Conservation (phyloP, 2,888 invertebrate genomes). For the Zeuzera pyrina region DNA sequence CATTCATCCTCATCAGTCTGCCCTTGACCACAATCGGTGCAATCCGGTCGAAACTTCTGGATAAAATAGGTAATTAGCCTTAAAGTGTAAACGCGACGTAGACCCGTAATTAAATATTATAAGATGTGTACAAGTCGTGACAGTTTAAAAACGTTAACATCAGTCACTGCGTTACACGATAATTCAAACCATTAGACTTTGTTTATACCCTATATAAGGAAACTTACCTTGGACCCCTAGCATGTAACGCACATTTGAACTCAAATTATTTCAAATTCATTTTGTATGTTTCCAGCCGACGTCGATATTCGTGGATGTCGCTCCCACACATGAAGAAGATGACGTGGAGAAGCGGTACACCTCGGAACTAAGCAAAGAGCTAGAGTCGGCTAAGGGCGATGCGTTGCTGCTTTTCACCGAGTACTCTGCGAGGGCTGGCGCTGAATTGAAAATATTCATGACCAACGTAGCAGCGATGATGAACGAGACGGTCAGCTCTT, state of each 20-base stretch:
- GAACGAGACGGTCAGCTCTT: slow-evolving; percentile 24
- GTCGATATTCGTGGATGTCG: slow-evolving; percentile 25
- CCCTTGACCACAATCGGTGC: too few species aligned
- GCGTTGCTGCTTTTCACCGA: slow-evolving; percentile 51
- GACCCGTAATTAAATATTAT: too few species aligned
- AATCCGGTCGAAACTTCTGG: too few species aligned
- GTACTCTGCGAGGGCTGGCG: slow-evolving; percentile 36
- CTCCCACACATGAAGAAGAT: slow-evolving; percentile 20
- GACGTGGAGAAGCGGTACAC: slow-evolving; percentile 36
- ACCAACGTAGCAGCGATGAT: slow-evolving; percentile 33
- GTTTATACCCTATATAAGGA: too few species aligned
- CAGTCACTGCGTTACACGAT: too few species aligned
- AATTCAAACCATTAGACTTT: too few species aligned
- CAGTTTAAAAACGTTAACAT: too few species aligned
- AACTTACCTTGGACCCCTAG: too few species aligned
- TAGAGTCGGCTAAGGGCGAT: slow-evolving; percentile 34
- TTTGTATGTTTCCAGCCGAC: slow-evolving; percentile 10
- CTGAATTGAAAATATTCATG: slow-evolving; percentile 39
- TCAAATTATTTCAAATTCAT: neutral
- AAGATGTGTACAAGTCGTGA: too few species aligned
- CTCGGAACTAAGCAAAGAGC: slow-evolving; percentile 31
- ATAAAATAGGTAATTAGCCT: too few species aligned
- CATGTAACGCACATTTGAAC: neutral
- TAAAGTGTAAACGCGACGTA: too few species aligned
- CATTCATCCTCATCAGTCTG: too few species aligned